Evolutionary conservation across 1,140 invertebrate species (phyloP).

Genomic region (Condylostylus longicornis): DNA sequence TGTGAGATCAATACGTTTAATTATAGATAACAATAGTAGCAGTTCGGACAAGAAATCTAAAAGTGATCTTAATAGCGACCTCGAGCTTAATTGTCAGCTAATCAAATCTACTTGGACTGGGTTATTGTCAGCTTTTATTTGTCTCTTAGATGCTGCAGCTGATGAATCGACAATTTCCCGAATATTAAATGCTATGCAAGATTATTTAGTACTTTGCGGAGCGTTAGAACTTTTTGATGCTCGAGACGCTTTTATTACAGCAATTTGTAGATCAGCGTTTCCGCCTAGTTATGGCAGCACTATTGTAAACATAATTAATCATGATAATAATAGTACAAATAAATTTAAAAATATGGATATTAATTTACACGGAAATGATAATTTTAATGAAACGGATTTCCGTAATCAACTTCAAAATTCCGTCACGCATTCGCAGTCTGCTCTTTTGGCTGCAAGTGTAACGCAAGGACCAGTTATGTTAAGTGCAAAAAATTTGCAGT

Average conservation of each 20-base stretch:
- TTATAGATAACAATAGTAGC: constrained; percentile 28
- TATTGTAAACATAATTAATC: constrained; percentile 42
- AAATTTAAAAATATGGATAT: constrained; percentile 19
- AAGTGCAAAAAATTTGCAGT: constrained; percentile 93
- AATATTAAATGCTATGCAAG: constrained; percentile 80
- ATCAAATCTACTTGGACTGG: constrained; percentile 94
- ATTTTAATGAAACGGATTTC: constrained; percentile 40
- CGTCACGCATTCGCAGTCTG: constrained; percentile 77
- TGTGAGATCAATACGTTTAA: constrained; percentile 50
- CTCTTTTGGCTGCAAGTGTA: constrained; percentile 50
- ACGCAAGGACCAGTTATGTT: constrained; percentile 95
- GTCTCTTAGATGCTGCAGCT: constrained; percentile 86
- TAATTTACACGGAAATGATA: constrained; percentile 21
- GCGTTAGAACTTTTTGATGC: constrained; percentile 51
- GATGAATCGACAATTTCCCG: constrained; percentile 82
- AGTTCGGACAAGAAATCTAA: background rate
- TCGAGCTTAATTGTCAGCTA: constrained; percentile 49
- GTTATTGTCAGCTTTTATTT: constrained; percentile 74
- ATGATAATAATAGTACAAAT: too few species aligned
- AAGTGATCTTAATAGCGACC: background rate
- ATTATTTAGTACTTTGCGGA: constrained; percentile 67
- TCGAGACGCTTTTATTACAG: constrained; percentile 83
- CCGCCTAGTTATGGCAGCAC: constrained; percentile 89
- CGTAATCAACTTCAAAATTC: constrained; percentile 87
- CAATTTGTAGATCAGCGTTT: constrained; percentile 85